A percentile compares a stretch with the other conserved stretches of the same genome.
phyloP scores from a whole-genome alignment of 2,113 vertebrate species.

The Etia nguti region DNA sequence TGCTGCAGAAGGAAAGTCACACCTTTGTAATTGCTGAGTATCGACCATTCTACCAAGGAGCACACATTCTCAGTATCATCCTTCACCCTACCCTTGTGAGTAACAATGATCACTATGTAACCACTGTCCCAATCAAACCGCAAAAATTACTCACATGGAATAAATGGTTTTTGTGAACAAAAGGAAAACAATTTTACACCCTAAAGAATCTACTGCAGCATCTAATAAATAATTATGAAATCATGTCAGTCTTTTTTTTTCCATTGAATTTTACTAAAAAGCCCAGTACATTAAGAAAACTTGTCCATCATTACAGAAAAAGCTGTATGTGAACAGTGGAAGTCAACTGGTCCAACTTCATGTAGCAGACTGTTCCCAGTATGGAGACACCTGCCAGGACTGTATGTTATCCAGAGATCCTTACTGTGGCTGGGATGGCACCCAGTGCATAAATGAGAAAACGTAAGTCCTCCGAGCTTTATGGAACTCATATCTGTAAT shows the following conservation, averaged over 20 bases:
- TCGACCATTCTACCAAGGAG: neutral
- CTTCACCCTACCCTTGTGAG: conserved; percentile 50
- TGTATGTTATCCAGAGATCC: conserved; percentile 68
- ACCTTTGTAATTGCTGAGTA: conserved; percentile 60
- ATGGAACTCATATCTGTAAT: rapidly evolving
- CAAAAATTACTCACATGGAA: neutral
- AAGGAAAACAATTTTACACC: neutral
- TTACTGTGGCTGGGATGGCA: conserved; percentile 57
- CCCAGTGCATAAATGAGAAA: neutral
- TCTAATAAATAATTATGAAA: neutral
- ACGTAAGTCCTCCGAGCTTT: neutral
- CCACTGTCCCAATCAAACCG: neutral
- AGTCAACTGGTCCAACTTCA: conserved; percentile 56
- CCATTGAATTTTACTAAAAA: neutral
- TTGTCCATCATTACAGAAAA: conserved; percentile 39
- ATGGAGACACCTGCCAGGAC: conserved; percentile 37
- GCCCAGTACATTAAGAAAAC: neutral
- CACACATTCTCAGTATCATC: conserved; percentile 12
- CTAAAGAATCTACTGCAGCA: neutral
- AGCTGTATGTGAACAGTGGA: conserved; percentile 49
- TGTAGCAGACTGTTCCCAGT: conserved; percentile 43
- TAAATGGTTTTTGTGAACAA: neutral
- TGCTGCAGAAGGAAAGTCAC: neutral
- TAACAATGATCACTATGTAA: neutral
- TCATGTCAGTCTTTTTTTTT: neutral